Evolutionary conservation across 1,140 invertebrate species (phyloP).

Genomic region (Apis laboriosa): DNA sequence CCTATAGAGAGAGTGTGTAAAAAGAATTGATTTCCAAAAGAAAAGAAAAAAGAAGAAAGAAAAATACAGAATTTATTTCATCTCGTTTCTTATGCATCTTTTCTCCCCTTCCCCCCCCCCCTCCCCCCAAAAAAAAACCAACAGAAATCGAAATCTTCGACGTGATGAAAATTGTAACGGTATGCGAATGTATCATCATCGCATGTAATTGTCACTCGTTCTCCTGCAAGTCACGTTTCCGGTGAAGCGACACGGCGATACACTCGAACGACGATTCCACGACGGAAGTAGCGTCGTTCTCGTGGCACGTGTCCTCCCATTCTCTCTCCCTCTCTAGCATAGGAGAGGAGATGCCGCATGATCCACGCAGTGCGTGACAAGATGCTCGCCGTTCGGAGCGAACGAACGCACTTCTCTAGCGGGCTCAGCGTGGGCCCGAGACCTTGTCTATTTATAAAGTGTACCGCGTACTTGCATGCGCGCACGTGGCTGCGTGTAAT

Average conservation of each 20-base stretch:
- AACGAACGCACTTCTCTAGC: constrained; percentile 48
- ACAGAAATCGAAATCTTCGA: not conserved
- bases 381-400: constrained; percentile 22
- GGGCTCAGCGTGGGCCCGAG: constrained; percentile 68
- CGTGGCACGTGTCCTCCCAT: constrained; percentile 15
- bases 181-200: not conserved
- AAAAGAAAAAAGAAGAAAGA: too few relatives aligned
- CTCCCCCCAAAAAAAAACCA: too few relatives aligned
- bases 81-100: too few relatives aligned
- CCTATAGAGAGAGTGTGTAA: too few relatives aligned
- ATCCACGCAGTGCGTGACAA: constrained; percentile 17
- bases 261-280: not conserved
- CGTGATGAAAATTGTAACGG: too few relatives aligned
- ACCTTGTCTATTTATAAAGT: constrained; percentile 73
- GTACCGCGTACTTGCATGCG: constrained; percentile 21
- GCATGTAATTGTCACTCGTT: not conserved
- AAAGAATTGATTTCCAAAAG: too few relatives aligned
- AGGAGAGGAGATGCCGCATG: not conserved
- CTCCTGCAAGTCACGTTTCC: constrained; percentile 12
- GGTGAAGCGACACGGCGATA: not conserved
- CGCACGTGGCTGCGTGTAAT: not conserved
- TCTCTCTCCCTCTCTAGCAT: not conserved
- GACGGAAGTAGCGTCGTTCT: not conserved
- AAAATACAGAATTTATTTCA: too few relatives aligned
- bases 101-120: too few relatives aligned